phyloP scores from a whole-genome alignment of 2,113 vertebrate species.

The Sisor rabdophorus region DNA sequence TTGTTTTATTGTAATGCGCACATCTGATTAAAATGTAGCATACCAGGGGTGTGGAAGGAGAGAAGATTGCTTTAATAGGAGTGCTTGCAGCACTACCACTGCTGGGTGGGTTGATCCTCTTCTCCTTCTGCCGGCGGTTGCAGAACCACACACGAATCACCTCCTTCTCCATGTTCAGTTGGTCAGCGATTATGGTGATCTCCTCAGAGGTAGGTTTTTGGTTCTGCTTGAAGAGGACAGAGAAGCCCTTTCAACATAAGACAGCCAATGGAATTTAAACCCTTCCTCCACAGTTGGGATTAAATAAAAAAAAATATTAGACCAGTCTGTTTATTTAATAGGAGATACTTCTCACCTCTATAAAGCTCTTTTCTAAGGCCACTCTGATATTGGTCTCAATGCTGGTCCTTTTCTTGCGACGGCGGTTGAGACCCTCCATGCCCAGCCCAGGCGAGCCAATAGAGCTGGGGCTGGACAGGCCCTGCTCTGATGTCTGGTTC shows the following conservation, averaged over 20 bases:
- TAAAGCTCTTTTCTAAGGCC: constrained; percentile 99
- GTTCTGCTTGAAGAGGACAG: constrained; percentile 83
- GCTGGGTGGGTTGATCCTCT: constrained; percentile 97
- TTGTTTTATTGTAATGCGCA: neutral
- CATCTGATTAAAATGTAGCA: constrained; percentile 31
- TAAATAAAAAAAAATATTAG: neutral
- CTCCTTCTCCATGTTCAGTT: constrained; percentile 99
- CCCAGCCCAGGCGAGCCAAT: constrained; percentile 90
- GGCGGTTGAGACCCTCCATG: constrained; percentile 93
- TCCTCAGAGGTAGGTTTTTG: constrained; percentile 99
- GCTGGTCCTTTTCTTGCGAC: constrained; percentile 99
- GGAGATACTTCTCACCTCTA: constrained; percentile 80
- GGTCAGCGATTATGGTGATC: constrained; percentile 98
- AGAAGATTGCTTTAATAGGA: constrained; percentile 94
- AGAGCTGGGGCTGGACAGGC: constrained; percentile 90
- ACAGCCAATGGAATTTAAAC: constrained; percentile 5
- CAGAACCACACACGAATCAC: constrained; percentile 99
- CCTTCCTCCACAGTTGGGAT: neutral
- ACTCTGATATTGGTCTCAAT: constrained; percentile 99
- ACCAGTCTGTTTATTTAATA: neutral
- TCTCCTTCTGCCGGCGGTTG: constrained; percentile 98
- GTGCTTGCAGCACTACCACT: constrained; percentile 82
- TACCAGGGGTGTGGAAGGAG: constrained; percentile 90
- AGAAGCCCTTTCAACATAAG: constrained; percentile 58
- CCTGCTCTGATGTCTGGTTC: constrained; percentile 94